A percentile compares a stretch with the other conserved stretches of the same genome.
Conservation (phyloP, 2,888 invertebrate species). For the Leptura quadrifasciata region DNA sequence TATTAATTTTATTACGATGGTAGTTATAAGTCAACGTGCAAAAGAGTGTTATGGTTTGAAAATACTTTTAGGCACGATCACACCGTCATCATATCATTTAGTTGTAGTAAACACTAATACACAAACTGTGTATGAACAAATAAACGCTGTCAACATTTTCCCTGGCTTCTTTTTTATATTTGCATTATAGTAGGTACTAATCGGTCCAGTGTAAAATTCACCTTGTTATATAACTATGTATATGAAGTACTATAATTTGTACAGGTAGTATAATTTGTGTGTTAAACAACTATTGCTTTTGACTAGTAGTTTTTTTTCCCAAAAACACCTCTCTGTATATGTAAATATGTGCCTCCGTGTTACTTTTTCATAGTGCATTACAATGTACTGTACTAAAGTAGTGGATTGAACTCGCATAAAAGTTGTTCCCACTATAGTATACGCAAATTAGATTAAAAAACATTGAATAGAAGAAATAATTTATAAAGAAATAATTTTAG, state of each 20-base stretch:
- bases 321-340: background rate
- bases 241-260: constrained; percentile 72
- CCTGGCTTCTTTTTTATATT: constrained; percentile 57
- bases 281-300: constrained; percentile 73
- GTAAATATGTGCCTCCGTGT: too few species aligned
- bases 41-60: background rate
- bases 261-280: constrained; percentile 74
- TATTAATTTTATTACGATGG: constrained; percentile 1
- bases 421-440: too few species aligned
- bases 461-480: too few species aligned
- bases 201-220: constrained; percentile 74
- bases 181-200: constrained; percentile 68
- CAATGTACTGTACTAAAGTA: too few species aligned
- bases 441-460: too few species aligned
- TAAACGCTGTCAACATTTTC: constrained; percentile 15
- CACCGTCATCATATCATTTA: constrained; percentile 52
- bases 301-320: constrained; percentile 57
- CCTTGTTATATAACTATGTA: constrained; percentile 72
- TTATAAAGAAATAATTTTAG: too few species aligned
- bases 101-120: constrained; percentile 42
- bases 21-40: background rate
- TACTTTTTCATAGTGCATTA: too few species aligned
- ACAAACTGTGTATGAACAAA: constrained; percentile 13
- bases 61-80: constrained; percentile 14
- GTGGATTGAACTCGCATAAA: too few species aligned